Evolutionary conservation across 2,113 vertebrate genomes (phyloP), one percentile per base, ranked within the genome.

Genomic region (Caranx ignobilis): DNA sequence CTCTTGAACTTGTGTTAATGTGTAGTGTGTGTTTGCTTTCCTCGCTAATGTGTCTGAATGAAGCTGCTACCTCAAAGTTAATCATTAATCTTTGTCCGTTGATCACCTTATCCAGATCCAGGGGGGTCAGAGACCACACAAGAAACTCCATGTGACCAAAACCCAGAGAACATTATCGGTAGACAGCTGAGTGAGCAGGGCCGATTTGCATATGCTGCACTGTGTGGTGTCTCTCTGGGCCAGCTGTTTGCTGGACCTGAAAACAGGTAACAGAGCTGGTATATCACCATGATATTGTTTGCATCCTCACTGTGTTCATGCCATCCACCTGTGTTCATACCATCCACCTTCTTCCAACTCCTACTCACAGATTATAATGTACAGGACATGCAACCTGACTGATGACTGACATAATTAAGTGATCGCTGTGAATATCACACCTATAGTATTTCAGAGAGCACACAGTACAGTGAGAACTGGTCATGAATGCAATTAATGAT

Each of bases 191-290:
- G 82, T 0, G 97, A 99, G 34, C 86, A 96, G 0, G 96, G 90
- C 18, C 95, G 96, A 0, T 99, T 99, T 31, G 95, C 97, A 0
- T 97, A 94, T 0, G 96, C 95, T 0, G 98, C 96, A 0, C 94
- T 99, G 16, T 97, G 97, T n/a, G 93, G 89, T 0, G 86, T 96
- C 34, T 96, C 97, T 12, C 85, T 99, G 45, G 95, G 96, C 0
- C 86, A 94, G 67, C 82, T 99, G 6, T 99, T 97, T 84, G 89
- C 94, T 31, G 96, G 95, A 56, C 32, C 90, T 0, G 96, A 96
- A 61, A 97, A 98, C 85, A 97, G 96, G 95, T 95, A 85, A 62
- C 34, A 39, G 5, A 41, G 35, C 35, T 37, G 35, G 6, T 37
- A 37, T 6, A 3, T n/a, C n/a, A n/a, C n/a, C n/a, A n/a, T n/a